These are phyloP conservation scores for Myrmecophaga tridactyla DNA, from an alignment of 2,113 vertebrate species.

Conservation along the genomic window DNA sequence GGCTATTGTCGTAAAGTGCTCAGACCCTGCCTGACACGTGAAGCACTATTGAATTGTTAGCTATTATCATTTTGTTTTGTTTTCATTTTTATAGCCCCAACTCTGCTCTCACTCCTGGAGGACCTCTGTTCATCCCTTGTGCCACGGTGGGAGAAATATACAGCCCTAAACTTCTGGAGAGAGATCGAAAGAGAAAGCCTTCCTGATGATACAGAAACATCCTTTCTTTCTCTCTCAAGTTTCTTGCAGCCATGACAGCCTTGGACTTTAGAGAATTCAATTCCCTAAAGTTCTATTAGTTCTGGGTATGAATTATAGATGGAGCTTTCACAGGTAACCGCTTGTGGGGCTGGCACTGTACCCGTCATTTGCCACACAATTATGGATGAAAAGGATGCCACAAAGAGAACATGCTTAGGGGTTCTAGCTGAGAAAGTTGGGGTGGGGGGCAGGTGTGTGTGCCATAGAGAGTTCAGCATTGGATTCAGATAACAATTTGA, in stretches of 20 bases:
- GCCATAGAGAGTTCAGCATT: accelerated
- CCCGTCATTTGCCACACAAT: background rate
- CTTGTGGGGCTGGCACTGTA: background rate
- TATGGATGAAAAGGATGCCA: slow-evolving; percentile 23
- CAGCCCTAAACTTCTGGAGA: background rate
- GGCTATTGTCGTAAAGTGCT: too few relatives aligned
- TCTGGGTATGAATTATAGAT: slow-evolving; percentile 59
- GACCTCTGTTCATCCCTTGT: background rate
- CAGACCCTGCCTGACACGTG: background rate
- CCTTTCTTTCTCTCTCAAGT: slow-evolving; percentile 25
- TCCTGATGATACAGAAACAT: background rate
- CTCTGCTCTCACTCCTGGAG: background rate
- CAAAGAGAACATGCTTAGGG: background rate
- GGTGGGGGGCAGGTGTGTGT: background rate
- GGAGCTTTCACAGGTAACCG: slow-evolving; percentile 46
- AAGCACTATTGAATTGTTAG: background rate
- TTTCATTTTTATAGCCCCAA: background rate
- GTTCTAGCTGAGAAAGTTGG: background rate
- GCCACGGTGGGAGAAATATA: background rate
- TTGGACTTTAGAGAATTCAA: slow-evolving; percentile 56
- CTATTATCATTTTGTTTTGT: background rate
- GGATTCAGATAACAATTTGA: background rate
- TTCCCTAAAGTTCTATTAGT: slow-evolving; percentile 65
- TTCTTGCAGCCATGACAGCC: slow-evolving; percentile 64
- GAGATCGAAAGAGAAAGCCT: background rate